phyloP scores from a whole-genome alignment of 2,797 vertebrate genomes.

The Sebastes flavidus region DNA sequence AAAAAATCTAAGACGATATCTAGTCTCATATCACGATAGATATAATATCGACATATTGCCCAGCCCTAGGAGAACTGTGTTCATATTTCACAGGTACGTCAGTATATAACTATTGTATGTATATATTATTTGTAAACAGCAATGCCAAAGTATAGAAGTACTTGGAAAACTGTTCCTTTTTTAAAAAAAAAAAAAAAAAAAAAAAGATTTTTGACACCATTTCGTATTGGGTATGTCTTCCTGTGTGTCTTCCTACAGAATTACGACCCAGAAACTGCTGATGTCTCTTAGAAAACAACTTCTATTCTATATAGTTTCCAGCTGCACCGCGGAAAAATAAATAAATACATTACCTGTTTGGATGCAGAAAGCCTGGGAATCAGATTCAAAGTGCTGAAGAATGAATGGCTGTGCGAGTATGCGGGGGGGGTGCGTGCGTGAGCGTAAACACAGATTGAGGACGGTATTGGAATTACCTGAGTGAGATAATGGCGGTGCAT shows the following conservation, averaged over 20 bases:
- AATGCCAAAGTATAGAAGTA: slow-evolving; percentile 26
- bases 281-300: slow-evolving; percentile 77
- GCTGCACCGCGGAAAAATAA: slow-evolving; percentile 66
- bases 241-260: slow-evolving; percentile 50
- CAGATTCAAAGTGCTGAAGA: slow-evolving; percentile 82
- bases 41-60: no score
- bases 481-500: slow-evolving; percentile 94
- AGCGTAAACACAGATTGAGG: slow-evolving; percentile 83
- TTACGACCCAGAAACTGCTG: slow-evolving; percentile 78
- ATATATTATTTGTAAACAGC: neutral
- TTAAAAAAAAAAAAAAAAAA: neutral
- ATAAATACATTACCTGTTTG: slow-evolving; percentile 83
- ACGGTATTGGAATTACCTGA: slow-evolving; percentile 87
- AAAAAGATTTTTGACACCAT: slow-evolving; percentile 23
- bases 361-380: slow-evolving; percentile 76
- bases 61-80: neutral
- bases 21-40: no score
- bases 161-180: slow-evolving; percentile 38
- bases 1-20: no score
- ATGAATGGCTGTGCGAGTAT: slow-evolving; percentile 74
- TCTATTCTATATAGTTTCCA: slow-evolving; percentile 72
- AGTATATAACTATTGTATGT: slow-evolving; percentile 5
- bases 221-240: slow-evolving; percentile 20
- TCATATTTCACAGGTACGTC: neutral
- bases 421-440: slow-evolving; percentile 49